phyloP scores from a whole-genome alignment of 2,113 vertebrate genomes.

The Anser brachyrhynchus region DNA sequence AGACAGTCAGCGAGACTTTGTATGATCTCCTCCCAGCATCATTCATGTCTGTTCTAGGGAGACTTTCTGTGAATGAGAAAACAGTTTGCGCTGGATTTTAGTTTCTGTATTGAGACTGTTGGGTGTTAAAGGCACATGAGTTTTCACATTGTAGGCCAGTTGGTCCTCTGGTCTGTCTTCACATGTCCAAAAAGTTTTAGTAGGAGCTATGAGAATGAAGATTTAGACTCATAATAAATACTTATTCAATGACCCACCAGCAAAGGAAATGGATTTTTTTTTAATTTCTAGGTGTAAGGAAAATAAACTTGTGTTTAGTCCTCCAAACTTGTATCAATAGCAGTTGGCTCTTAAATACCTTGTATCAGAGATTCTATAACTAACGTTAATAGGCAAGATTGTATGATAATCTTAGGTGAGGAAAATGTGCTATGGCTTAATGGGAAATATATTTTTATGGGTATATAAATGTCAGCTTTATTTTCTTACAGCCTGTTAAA shows the following conservation, averaged over 20 bases:
- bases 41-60: background rate
- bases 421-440: background rate
- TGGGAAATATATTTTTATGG: background rate
- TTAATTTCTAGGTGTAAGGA: background rate
- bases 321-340: background rate
- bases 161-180: background rate
- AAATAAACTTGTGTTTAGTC: background rate
- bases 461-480: background rate
- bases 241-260: background rate
- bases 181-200: background rate
- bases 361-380: background rate
- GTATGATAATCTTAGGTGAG: background rate
- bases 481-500: background rate
- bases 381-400: background rate
- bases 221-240: background rate
- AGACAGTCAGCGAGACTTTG: background rate
- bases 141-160: background rate
- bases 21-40: rapidly evolving
- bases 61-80: background rate
- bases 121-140: background rate
- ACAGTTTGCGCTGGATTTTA: background rate
- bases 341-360: background rate
- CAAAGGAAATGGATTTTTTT: background rate
- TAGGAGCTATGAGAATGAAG: background rate
- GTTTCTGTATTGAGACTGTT: background rate